Conservation (phyloP, 2,113 vertebrate genomes). For the Capreolus pygargus region DNA sequence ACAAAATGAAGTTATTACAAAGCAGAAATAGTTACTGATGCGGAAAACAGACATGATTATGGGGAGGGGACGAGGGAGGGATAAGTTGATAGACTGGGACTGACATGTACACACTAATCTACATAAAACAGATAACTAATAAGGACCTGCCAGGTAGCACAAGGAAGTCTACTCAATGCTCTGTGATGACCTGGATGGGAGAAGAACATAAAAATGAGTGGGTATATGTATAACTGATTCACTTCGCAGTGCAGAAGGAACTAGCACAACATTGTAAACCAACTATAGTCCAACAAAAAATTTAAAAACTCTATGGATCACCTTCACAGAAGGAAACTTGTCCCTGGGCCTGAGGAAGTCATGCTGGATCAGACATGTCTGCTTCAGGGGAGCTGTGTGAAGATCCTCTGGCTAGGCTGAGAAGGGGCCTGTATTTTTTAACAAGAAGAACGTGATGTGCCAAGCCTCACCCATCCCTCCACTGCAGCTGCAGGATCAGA, state of each 20-base stretch:
- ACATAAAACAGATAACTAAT: not conserved
- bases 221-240: not conserved
- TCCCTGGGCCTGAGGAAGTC: not conserved
- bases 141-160: not conserved
- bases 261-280: not conserved
- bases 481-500: not conserved
- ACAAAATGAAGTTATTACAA: not conserved
- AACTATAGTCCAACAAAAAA: not conserved
- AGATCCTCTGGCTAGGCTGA: not conserved
- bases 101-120: not conserved
- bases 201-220: not conserved
- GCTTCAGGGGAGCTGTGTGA: not conserved
- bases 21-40: not conserved
- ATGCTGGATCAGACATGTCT: not conserved
- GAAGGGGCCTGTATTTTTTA: not conserved
- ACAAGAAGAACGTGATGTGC: not conserved
- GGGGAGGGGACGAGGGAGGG: not conserved
- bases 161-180: not conserved
- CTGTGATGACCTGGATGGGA: not conserved
- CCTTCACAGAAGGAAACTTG: not conserved
- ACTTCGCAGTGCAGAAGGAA: not conserved
- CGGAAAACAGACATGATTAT: not conserved
- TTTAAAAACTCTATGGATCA: fast-evolving
- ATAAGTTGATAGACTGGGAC: not conserved
- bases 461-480: not conserved